Base-by-base conservation (phyloP, 2,797 vertebrate genomes). In the Acestrorhynchus altus region DNA sequence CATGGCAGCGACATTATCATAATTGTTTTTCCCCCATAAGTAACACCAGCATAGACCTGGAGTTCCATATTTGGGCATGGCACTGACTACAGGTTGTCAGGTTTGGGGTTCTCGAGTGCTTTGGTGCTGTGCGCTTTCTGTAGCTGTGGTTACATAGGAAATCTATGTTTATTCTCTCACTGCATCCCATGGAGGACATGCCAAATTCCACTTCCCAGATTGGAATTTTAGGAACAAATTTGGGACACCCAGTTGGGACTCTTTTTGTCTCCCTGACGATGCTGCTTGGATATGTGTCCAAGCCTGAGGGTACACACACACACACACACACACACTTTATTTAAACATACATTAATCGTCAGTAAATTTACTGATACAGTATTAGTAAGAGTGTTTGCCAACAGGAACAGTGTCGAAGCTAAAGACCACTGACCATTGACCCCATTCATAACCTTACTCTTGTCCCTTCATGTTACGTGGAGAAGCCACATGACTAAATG, bases 351-450 rank as follows among this genome's bases (percentile, higher is more conserved):
- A 35, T 6, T 6, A n/a, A n/a, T n/a, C n/a, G n/a, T n/a, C 6
- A 35, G 31, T 35, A 6, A 35, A 35, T 6, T 74, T 71, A 56
- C 83, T 81, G 67, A 76, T 82, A 68, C 83, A 86, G 85, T 85
- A 83, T 83, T 85, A 83, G 70, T 75, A 54, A 70, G 77, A 72
- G 59, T 77, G 75, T 81, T 76, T 77, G 65, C 61, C 44, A n/a
- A 80, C 54, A 70, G 52, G 18, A 72, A 65, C 65, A 66, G 77
- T 76, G 72, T 72, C 61, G 67, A 78, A 68, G 42, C 63, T 56
- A 63, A 51, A 68, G 40, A 61, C 40, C 64, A 15, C 46, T 61
- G 73, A 79, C 13, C 54, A 8, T 73, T 75, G 71, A 39, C 52
- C 54, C 61, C 31, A 15, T 73, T 54, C 66, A n/a, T 73, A 69